Evolutionary conservation across 2,888 invertebrate species (phyloP).

Genomic region (Plagodis dolabraria): DNA sequence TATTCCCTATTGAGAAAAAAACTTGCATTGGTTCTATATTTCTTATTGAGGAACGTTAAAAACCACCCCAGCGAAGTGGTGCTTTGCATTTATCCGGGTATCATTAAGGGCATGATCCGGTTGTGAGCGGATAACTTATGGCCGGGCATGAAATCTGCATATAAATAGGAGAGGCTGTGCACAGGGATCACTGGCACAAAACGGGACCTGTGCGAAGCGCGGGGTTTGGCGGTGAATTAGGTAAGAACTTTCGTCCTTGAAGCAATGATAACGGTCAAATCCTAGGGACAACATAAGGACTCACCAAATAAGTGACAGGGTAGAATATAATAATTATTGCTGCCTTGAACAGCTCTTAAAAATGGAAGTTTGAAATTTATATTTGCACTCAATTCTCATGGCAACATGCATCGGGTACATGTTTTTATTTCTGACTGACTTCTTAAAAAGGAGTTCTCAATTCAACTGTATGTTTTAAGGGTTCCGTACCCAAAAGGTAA

Average conservation of each 20-base stretch:
- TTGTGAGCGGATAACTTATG: slow-evolving; percentile 80
- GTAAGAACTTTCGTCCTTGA: not conserved
- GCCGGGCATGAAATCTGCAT: slow-evolving; percentile 81
- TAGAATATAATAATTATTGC: too few relatives aligned
- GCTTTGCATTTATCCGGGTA: slow-evolving; percentile 71
- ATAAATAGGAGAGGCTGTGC: slow-evolving; percentile 74
- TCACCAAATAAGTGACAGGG: too few relatives aligned
- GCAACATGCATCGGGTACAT: too few relatives aligned
- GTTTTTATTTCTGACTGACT: too few relatives aligned
- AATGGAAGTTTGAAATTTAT: too few relatives aligned
- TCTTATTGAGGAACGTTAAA: slow-evolving; percentile 41
- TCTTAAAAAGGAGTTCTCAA: too few relatives aligned
- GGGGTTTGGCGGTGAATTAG: not conserved
- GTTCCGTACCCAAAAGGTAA: too few relatives aligned
- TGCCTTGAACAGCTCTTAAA: too few relatives aligned
- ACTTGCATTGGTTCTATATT: not conserved
- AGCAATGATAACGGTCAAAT: slow-evolving; percentile 16
- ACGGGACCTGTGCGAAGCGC: not conserved
- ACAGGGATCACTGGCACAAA: slow-evolving; percentile 52
- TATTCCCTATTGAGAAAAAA: not conserved
- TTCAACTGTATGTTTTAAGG: too few relatives aligned
- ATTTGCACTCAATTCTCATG: too few relatives aligned
- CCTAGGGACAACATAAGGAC: not conserved
- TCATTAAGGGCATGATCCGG: slow-evolving; percentile 81
- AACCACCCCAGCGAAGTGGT: slow-evolving; percentile 61